phyloP scores from a whole-genome alignment of 2,888 invertebrate genomes.

The Palloptera scutellata region DNA sequence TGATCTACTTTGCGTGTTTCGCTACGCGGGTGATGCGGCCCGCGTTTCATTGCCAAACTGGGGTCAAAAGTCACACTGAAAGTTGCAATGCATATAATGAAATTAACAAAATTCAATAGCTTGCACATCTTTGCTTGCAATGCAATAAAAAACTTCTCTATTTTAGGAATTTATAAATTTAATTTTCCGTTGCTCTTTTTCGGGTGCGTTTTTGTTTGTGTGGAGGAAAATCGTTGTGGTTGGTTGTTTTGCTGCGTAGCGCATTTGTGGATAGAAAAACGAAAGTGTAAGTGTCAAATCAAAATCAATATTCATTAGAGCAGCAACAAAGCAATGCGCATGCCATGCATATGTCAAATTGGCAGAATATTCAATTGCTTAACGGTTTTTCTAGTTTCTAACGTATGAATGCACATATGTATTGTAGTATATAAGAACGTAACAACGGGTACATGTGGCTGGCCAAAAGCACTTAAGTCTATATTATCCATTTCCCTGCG shows the following conservation, averaged over 20 bases:
- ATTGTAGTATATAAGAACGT: no score
- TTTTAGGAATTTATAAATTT: neutral
- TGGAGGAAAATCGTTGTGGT: no score
- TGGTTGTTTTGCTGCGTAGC: no score
- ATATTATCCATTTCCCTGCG: neutral
- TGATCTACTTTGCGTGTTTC: constrained; percentile 71
- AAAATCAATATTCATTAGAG: constrained; percentile 25
- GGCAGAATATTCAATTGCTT: neutral
- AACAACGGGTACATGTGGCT: no score
- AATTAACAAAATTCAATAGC: constrained; percentile 53
- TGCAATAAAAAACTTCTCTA: neutral
- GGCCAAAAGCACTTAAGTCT: neutral
- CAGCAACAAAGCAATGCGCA: constrained; percentile 12
- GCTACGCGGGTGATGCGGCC: constrained; percentile 74
- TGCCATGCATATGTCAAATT: constrained; percentile 13
- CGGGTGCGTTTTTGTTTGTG: no score
- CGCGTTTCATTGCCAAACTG: constrained; percentile 63
- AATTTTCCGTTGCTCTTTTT: neutral
- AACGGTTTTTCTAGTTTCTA: neutral
- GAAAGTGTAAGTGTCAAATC: constrained; percentile 17
- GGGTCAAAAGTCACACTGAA: constrained; percentile 51
- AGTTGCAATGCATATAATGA: constrained; percentile 55
- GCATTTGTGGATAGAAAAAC: neutral
- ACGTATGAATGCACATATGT: neutral
- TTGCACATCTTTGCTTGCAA: constrained; percentile 50